These are phyloP conservation scores for Anoura caudifer DNA, from an alignment of 2,113 vertebrate species.

Conservation along the genomic window DNA sequence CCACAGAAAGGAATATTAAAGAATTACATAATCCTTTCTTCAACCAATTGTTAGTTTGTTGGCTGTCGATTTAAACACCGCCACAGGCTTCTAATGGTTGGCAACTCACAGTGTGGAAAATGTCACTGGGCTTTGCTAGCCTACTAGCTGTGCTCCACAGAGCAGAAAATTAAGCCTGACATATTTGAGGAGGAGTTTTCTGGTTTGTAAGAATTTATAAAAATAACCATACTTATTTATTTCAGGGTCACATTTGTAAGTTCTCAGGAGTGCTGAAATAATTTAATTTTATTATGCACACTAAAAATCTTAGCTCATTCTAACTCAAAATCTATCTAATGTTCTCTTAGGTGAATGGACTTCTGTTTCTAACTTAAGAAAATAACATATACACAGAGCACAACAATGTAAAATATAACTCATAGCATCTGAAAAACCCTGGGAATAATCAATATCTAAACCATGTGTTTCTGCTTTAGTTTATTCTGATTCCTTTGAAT, in stretches of 20 bases:
- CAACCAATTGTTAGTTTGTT: slow-evolving; percentile 67
- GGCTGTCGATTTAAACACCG: slow-evolving; percentile 64
- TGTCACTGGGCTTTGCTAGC: slow-evolving; percentile 76
- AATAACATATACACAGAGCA: accelerated
- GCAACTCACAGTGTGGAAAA: slow-evolving; percentile 72
- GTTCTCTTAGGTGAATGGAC: not conserved
- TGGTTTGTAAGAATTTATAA: slow-evolving; percentile 77
- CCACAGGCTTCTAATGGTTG: slow-evolving; percentile 75
- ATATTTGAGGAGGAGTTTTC: slow-evolving; percentile 78
- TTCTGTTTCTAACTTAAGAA: slow-evolving; percentile 21
- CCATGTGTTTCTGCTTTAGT: not conserved
- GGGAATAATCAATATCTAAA: not conserved
- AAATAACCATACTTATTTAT: slow-evolving; percentile 73
- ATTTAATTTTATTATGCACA: slow-evolving; percentile 36
- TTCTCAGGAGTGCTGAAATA: slow-evolving; percentile 42
- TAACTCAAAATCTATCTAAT: slow-evolving; percentile 38
- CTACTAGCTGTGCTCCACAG: slow-evolving; percentile 79
- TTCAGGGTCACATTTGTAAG: slow-evolving; percentile 69
- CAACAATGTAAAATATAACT: not conserved
- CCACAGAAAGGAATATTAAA: slow-evolving; percentile 33
- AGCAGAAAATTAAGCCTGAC: slow-evolving; percentile 84
- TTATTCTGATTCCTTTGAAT: not conserved
- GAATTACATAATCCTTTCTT: slow-evolving; percentile 67
- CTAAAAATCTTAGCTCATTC: slow-evolving; percentile 16
- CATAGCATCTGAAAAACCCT: not conserved